Conservation (phyloP, 2,888 invertebrate genomes). For the Actias luna region DNA sequence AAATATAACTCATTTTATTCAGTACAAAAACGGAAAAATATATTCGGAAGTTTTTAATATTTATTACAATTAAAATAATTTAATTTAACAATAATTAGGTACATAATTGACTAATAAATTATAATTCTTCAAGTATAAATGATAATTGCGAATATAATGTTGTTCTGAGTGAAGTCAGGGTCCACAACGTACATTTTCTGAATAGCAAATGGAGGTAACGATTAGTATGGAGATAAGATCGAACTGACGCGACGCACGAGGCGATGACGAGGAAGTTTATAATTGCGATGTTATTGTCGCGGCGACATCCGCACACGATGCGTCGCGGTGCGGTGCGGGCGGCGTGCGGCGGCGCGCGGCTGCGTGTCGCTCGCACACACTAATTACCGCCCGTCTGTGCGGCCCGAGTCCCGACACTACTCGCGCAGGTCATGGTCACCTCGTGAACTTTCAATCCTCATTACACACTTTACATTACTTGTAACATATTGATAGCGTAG, state of each 20-base stretch:
- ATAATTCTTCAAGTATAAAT: background rate
- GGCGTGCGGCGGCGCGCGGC: background rate
- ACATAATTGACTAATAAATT: background rate
- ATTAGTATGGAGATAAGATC: background rate
- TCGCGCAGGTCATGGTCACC: conserved; percentile 1
- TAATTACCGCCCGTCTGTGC: conserved; percentile 1
- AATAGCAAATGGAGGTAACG: background rate
- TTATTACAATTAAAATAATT: background rate
- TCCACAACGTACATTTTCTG: background rate
- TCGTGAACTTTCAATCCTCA: background rate
- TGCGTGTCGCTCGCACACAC: conserved; percentile 9
- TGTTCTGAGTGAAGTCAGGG: background rate
- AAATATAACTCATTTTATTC: background rate
- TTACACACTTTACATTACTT: background rate
- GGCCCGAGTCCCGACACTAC: background rate
- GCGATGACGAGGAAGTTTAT: background rate
- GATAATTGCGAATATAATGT: background rate
- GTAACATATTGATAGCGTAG: background rate
- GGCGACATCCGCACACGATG: background rate
- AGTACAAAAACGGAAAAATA: background rate
- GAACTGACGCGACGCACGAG: background rate
- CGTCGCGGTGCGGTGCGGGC: no score
- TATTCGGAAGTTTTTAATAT: background rate
- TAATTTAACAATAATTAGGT: conserved; percentile 2
- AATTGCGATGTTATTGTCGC: background rate